Conservation (phyloP, 2,113 vertebrate species). For the Hyperoodon ampullatus region DNA sequence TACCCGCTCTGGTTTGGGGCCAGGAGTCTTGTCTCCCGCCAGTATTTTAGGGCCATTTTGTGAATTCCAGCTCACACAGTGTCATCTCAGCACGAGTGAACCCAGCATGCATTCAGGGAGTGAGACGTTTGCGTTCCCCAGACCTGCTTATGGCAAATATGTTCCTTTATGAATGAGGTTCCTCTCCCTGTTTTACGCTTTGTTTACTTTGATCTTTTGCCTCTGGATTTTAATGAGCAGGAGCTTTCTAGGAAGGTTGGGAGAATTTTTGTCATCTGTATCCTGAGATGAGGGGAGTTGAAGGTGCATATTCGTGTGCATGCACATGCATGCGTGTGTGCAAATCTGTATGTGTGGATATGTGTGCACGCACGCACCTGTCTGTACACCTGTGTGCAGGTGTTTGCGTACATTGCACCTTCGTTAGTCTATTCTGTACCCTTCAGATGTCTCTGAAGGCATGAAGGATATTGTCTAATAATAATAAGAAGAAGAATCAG, state of each 20-base stretch:
- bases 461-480: neutral
- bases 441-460: neutral
- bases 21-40: neutral
- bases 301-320: neutral
- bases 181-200: neutral
- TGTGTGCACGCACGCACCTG: neutral
- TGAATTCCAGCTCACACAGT: neutral
- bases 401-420: neutral
- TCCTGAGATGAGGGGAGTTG: neutral
- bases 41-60: neutral
- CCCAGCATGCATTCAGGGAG: neutral
- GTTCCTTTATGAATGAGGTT: conserved; percentile 37
- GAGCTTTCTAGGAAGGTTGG: neutral
- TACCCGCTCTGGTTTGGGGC: neutral
- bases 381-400: neutral
- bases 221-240: conserved; percentile 44
- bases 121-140: neutral
- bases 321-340: neutral
- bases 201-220: conserved; percentile 40
- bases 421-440: neutral
- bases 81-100: neutral
- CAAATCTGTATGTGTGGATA: neutral
- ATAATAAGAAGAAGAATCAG: neutral
- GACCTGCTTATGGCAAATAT: neutral
- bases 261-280: conserved; percentile 6